Conservation (phyloP, 1,140 invertebrate genomes). For the Melipona quadrifasciata region DNA sequence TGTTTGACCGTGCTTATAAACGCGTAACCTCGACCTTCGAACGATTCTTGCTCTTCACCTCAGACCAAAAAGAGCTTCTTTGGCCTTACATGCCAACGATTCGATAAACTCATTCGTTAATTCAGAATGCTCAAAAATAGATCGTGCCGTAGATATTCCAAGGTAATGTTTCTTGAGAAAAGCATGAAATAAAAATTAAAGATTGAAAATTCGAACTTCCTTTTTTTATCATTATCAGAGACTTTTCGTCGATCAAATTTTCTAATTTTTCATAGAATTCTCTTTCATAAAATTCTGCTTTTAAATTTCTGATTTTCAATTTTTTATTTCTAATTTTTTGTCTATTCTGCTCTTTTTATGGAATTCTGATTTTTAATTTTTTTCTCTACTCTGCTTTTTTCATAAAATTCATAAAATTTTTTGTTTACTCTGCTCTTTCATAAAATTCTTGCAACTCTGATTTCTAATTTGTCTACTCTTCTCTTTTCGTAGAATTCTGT, state of each 20-base stretch:
- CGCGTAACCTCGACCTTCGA: conserved; percentile 51
- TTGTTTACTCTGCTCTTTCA: no score
- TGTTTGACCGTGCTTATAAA: conserved; percentile 44
- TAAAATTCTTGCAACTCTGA: no score
- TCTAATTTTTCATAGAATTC: no score
- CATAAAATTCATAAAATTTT: no score
- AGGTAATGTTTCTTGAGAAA: not conserved
- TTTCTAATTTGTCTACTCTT: no score
- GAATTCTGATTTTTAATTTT: no score
- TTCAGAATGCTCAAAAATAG: not conserved
- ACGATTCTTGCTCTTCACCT: conserved; percentile 17
- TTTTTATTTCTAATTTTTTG: no score
- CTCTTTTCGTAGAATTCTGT: no score
- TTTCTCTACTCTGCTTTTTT: no score
- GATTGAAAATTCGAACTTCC: not conserved
- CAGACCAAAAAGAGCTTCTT: not conserved
- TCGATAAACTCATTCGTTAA: not conserved
- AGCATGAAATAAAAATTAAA: not conserved
- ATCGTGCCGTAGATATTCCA: not conserved
- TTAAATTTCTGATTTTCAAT: no score
- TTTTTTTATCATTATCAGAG: not conserved
- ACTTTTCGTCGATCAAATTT: not conserved
- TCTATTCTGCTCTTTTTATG: no score
- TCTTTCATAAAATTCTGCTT: no score
- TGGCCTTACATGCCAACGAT: not conserved